Percentiles rank a stretch among this genome's conserved stretches.
These are phyloP conservation scores for Zoanthus sociatus DNA, from an alignment of 92 coral and sea anemone genomes.

Conservation along the genomic window DNA sequence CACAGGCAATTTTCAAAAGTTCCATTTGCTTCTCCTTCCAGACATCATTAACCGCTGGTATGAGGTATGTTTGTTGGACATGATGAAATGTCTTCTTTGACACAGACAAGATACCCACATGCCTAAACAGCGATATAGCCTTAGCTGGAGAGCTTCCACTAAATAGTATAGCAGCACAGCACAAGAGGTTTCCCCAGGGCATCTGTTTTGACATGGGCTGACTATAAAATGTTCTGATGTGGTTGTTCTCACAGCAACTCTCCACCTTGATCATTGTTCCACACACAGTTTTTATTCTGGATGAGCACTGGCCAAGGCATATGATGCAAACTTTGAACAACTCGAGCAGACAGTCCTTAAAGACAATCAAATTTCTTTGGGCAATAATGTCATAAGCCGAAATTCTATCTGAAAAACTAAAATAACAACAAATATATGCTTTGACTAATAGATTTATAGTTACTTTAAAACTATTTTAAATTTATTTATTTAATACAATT, in stretches of 20 bases:
- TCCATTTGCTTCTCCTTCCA: background rate
- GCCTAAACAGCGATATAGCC: background rate
- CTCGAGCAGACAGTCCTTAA: background rate
- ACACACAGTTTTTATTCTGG: constrained; percentile 4
- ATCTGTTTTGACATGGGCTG: constrained; percentile 12
- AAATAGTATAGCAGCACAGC: background rate
- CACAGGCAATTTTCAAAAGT: background rate
- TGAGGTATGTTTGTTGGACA: constrained; percentile 12
- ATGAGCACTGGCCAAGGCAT: background rate
- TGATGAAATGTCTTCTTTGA: background rate
- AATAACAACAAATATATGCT: no score
- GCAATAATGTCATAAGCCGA: no score
- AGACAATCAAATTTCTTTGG: no score
- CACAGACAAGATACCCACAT: constrained; percentile 1
- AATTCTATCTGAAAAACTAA: no score
- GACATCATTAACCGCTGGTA: background rate
- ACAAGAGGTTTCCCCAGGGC: background rate
- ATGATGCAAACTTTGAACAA: background rate
- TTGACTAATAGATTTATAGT: no score
- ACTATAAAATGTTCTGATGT: background rate
- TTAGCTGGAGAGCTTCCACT: constrained; percentile 1
- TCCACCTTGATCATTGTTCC: constrained; percentile 5
- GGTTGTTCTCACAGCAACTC: constrained; percentile 8
- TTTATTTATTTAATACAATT: no score
- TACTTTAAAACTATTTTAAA: no score